Evolutionary conservation across 2,797 vertebrate species (phyloP).

Genomic region (Bothrops alternatus): DNA sequence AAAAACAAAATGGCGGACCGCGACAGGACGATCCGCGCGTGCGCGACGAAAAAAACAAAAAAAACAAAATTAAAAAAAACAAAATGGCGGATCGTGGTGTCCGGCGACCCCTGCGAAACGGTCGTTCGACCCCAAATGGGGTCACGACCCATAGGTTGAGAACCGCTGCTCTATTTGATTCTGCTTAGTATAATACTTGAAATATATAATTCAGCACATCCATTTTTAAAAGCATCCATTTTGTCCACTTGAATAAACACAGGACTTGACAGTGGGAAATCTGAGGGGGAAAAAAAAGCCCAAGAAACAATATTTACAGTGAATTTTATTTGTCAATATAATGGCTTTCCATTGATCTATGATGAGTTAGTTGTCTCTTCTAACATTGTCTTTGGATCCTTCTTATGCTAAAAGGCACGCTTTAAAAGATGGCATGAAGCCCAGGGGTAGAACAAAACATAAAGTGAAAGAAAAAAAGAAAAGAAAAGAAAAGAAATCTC

Average conservation of each 20-base stretch:
- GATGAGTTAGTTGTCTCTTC: neutral
- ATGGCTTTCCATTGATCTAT: neutral
- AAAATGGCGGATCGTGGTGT: too few relatives aligned
- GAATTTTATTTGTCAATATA: neutral
- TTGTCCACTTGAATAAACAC: neutral
- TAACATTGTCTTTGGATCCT: neutral
- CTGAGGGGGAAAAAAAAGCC: neutral
- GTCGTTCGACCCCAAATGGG: too few relatives aligned
- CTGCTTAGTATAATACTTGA: neutral
- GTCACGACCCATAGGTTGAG: too few relatives aligned
- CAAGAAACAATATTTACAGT: neutral
- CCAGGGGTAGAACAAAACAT: neutral
- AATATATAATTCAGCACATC: constrained; percentile 5
- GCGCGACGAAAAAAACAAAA: too few relatives aligned
- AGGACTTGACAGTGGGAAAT: neutral
- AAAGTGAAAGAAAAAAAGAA: neutral
- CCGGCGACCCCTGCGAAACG: too few relatives aligned
- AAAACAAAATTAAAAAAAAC: too few relatives aligned
- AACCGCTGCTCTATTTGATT: too few relatives aligned
- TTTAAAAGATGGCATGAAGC: neutral
- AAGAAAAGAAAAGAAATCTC: neutral
- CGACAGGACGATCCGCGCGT: too few relatives aligned
- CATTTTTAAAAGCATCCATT: constrained; percentile 1
- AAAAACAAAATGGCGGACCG: too few relatives aligned
- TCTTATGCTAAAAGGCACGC: neutral